phyloP scores from a whole-genome alignment of 92 coral and sea anemone species.

The Actinernus sp. region DNA sequence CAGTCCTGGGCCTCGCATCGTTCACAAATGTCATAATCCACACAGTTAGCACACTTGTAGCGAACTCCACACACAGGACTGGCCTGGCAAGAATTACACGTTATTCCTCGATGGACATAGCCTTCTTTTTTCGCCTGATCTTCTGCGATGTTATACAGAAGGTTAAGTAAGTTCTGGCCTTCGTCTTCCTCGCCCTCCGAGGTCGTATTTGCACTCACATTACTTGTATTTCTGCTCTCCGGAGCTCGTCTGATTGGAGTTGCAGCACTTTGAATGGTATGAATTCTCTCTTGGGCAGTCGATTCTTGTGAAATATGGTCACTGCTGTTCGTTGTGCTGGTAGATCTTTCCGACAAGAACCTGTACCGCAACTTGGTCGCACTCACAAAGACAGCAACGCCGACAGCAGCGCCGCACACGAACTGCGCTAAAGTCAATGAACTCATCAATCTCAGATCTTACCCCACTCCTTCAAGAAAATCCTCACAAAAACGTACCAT shows the following conservation, averaged over 20 bases:
- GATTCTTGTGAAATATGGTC: constrained; percentile 6
- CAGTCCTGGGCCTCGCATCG: constrained; percentile 92
- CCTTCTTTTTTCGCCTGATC: constrained; percentile 96
- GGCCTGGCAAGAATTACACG: constrained; percentile 92
- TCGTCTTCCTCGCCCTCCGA: constrained; percentile 41
- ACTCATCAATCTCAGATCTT: no score
- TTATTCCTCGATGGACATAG: constrained; percentile 94
- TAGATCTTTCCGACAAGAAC: background rate
- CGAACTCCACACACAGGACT: constrained; percentile 96
- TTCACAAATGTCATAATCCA: constrained; percentile 96
- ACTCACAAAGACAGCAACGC: constrained; percentile 86
- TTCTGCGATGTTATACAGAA: constrained; percentile 89
- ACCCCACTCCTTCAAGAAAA: no score
- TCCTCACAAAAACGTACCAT: no score
- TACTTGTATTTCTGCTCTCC: constrained; percentile 5
- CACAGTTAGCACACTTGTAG: constrained; percentile 92
- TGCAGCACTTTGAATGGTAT: constrained; percentile 79
- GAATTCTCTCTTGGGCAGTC: constrained; percentile 43
- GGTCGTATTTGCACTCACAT: constrained; percentile 12
- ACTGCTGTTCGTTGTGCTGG: background rate
- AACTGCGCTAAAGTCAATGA: constrained; percentile 86
- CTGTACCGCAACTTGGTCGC: constrained; percentile 61
- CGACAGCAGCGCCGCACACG: constrained; percentile 91
- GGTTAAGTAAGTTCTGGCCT: constrained; percentile 75
- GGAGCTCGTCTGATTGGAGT: constrained; percentile 64